phyloP scores from a whole-genome alignment of 1,140 invertebrate species.

The Gryon sp. region DNA sequence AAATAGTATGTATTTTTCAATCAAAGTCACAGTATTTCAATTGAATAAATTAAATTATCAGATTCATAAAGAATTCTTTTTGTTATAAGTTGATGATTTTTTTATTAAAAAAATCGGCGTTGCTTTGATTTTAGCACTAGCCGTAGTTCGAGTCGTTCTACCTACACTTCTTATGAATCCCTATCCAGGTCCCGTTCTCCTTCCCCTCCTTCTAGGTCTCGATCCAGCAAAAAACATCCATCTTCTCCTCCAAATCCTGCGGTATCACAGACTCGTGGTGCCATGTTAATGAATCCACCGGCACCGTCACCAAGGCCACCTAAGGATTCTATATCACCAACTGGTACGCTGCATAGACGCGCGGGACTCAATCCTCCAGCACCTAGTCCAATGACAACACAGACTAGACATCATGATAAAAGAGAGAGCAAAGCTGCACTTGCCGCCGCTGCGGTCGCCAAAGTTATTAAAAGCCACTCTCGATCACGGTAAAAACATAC shows the following conservation, averaged over 20 bases:
- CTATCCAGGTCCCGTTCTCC: conserved; percentile 82
- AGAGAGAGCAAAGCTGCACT: conserved; percentile 72
- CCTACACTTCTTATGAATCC: conserved; percentile 80
- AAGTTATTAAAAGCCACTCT: conserved; percentile 77
- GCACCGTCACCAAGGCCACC: conserved; percentile 80
- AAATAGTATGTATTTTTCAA: too few relatives aligned
- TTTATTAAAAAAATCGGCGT: conserved; percentile 7
- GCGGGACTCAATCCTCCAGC: conserved; percentile 77
- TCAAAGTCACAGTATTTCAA: too few relatives aligned
- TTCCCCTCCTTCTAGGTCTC: conserved; percentile 74
- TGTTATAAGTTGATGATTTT: too few relatives aligned
- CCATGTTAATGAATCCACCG: conserved; percentile 85
- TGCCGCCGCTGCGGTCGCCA: conserved; percentile 74
- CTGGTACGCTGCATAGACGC: conserved; percentile 73
- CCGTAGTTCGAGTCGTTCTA: conserved; percentile 79
- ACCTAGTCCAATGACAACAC: conserved; percentile 71
- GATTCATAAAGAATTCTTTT: too few relatives aligned
- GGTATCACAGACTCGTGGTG: conserved; percentile 71
- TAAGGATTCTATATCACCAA: conserved; percentile 74
- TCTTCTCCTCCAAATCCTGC: conserved; percentile 68
- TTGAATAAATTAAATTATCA: too few relatives aligned
- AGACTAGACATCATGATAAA: conserved; percentile 75
- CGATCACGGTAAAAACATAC: conserved; percentile 76
- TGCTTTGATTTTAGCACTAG: conserved; percentile 78
- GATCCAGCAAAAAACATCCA: conserved; percentile 70